Conservation (phyloP, 2,888 invertebrate species). For the Pasiphila rectangulata region DNA sequence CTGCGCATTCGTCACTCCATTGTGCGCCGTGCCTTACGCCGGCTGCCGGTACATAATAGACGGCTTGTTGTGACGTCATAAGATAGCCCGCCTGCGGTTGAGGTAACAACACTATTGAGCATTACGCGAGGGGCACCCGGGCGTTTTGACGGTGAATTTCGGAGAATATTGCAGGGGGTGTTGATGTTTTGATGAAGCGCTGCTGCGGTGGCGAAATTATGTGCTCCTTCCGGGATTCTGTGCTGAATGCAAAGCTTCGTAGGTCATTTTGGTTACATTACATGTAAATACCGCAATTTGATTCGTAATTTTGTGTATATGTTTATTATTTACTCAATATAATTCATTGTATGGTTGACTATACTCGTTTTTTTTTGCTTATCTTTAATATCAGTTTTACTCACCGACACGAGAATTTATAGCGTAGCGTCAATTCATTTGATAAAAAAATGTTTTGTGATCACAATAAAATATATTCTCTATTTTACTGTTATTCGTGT, state of each 20-base stretch:
- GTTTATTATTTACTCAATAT: no score
- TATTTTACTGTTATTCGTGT: no score
- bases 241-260: background rate
- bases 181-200: slow-evolving; percentile 9
- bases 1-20: slow-evolving; percentile 52
- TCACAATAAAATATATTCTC: no score
- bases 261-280: background rate
- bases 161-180: slow-evolving; percentile 6
- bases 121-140: slow-evolving; percentile 5
- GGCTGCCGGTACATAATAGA: slow-evolving; percentile 26
- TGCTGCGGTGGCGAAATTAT: background rate
- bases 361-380: no score
- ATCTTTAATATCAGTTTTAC: no score
- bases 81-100: slow-evolving; percentile 19
- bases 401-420: no score
- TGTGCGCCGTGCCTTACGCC: slow-evolving; percentile 27
- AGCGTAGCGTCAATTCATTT: no score
- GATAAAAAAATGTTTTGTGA: no score
- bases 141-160: slow-evolving; percentile 8
- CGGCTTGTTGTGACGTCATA: slow-evolving; percentile 26
- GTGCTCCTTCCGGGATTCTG: background rate
- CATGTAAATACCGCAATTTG: no score
- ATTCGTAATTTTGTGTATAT: no score
- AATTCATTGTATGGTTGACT: no score
- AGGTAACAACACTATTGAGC: slow-evolving; percentile 20